These are phyloP conservation scores for Alauda arvensis DNA, from an alignment of 2,797 vertebrate species.

Conservation along the genomic window DNA sequence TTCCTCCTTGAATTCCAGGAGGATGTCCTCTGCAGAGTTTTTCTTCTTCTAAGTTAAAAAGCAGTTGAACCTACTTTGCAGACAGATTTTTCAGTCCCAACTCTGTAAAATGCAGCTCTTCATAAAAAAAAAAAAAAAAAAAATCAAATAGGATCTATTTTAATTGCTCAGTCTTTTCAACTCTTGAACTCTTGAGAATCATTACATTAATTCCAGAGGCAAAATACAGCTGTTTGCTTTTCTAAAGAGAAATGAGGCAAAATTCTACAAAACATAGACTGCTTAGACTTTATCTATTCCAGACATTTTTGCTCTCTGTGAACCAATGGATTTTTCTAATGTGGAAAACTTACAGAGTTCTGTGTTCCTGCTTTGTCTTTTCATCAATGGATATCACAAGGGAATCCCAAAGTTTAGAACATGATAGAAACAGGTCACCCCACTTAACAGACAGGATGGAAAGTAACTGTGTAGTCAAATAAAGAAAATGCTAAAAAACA, in stretches of 20 bases:
- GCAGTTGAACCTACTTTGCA: background rate
- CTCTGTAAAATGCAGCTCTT: background rate
- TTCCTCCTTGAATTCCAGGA: background rate
- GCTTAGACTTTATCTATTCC: background rate
- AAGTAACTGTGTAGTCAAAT: background rate
- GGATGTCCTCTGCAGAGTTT: background rate
- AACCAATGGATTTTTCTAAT: background rate
- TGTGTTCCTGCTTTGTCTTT: background rate
- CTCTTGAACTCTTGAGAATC: background rate
- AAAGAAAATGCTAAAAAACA: background rate
- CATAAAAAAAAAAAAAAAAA: background rate
- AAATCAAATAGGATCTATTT: background rate
- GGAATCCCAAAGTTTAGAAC: background rate
- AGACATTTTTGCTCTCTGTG: background rate
- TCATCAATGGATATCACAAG: background rate
- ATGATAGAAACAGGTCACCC: background rate
- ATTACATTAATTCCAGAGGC: background rate
- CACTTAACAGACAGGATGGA: background rate
- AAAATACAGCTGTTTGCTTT: constrained; percentile 23
- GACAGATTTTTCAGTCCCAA: background rate
- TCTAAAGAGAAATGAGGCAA: background rate
- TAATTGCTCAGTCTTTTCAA: constrained; percentile 9
- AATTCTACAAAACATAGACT: background rate
- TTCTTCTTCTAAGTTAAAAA: background rate
- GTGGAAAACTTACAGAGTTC: background rate